phyloP scores from a whole-genome alignment of 2,888 invertebrate genomes.

The Eupithecia abbreviata region DNA sequence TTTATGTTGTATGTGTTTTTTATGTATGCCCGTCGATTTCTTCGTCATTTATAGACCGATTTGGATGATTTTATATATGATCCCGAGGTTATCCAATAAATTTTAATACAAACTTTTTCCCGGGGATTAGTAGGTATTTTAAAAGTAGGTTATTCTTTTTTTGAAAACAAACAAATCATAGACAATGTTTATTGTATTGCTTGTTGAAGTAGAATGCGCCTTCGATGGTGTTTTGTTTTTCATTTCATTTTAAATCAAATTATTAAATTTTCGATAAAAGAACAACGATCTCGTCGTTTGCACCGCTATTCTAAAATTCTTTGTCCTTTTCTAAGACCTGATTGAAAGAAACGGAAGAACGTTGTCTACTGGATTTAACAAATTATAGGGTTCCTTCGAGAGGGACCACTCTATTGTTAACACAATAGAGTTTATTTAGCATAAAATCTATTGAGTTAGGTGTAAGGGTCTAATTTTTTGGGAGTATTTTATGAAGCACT shows the following conservation, averaged over 20 bases:
- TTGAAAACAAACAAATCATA: too few relatives aligned
- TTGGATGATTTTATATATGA: too few relatives aligned
- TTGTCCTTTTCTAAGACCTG: slow-evolving; percentile 60
- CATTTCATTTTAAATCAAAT: neutral
- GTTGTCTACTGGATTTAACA: slow-evolving; percentile 70
- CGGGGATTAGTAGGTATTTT: too few relatives aligned
- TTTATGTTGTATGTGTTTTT: too few relatives aligned
- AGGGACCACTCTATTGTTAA: slow-evolving; percentile 65
- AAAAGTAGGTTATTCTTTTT: too few relatives aligned
- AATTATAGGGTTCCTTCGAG: slow-evolving; percentile 64
- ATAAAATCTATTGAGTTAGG: slow-evolving; percentile 61
- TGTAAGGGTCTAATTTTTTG: slow-evolving; percentile 56
- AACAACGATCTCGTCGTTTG: slow-evolving; percentile 38
- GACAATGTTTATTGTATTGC: neutral
- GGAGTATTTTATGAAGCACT: slow-evolving; percentile 12
- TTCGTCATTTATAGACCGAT: too few relatives aligned
- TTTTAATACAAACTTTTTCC: too few relatives aligned
- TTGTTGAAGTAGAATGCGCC: neutral
- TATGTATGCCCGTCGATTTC: too few relatives aligned
- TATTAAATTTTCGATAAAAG: neutral
- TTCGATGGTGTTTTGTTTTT: neutral
- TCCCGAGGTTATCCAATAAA: too few relatives aligned
- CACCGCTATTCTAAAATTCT: slow-evolving; percentile 46
- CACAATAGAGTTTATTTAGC: slow-evolving; percentile 74
- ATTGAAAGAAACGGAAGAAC: slow-evolving; percentile 74